Conservation (phyloP, 2,113 vertebrate genomes). For the Dunckerocampus dactyliophorus region DNA sequence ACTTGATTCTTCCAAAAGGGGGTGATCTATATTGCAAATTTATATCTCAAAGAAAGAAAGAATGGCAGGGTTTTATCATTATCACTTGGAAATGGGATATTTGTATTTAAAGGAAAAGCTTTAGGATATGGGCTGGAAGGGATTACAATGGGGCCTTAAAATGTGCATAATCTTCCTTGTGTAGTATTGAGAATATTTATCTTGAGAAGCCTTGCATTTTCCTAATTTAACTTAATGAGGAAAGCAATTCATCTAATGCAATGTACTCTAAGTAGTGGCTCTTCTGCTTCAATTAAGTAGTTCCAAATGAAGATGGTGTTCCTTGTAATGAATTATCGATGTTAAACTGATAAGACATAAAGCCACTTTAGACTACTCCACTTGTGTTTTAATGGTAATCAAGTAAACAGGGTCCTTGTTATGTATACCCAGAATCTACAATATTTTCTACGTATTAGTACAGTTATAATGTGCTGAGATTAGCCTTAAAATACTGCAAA, state of each 20-base stretch:
- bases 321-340: slow-evolving; percentile 7
- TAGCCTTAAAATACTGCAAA: too few species aligned
- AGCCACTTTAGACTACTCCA: background rate
- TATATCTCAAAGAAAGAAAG: background rate
- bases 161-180: slow-evolving; percentile 22
- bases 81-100: background rate
- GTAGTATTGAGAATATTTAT: slow-evolving; percentile 18
- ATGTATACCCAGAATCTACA: too few species aligned
- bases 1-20: slow-evolving; percentile 14
- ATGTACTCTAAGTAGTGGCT: slow-evolving; percentile 10
- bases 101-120: slow-evolving; percentile 11
- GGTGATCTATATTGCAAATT: slow-evolving; percentile 18
- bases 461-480: too few species aligned
- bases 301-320: background rate
- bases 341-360: slow-evolving; percentile 16
- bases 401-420: too few species aligned
- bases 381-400: too few species aligned
- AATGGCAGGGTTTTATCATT: background rate
- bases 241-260: slow-evolving; percentile 29
- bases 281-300: too few species aligned
- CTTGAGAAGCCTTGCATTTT: slow-evolving; percentile 25
- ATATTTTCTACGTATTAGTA: too few species aligned
- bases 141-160: slow-evolving; percentile 52
- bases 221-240: slow-evolving; percentile 24
- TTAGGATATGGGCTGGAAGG: slow-evolving; percentile 30